Percentiles rank a stretch among this genome's conserved stretches.
phyloP scores from a whole-genome alignment of 2,113 vertebrate genomes.

The Sterrhoptilus dennistouni region DNA sequence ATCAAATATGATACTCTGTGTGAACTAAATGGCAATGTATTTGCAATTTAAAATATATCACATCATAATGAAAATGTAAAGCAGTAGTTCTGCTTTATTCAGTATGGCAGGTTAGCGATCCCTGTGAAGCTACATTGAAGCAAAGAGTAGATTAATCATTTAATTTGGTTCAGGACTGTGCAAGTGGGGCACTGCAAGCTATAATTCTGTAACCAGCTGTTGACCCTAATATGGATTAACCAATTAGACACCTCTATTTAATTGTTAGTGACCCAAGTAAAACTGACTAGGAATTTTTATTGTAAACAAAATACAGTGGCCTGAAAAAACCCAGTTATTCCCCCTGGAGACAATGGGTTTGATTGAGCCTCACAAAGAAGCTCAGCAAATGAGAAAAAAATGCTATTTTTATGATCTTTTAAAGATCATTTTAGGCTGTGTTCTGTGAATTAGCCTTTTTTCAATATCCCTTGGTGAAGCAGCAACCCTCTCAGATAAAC shows the following conservation, averaged over 20 bases:
- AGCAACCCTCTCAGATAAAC: constrained; percentile 79
- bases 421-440: constrained; percentile 75
- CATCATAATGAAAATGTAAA: constrained; percentile 99
- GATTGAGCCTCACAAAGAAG: constrained; percentile 75
- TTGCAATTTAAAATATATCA: constrained; percentile 98
- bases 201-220: constrained; percentile 87
- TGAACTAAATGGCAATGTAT: constrained; percentile 77
- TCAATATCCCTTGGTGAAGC: constrained; percentile 69
- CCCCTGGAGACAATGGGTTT: constrained; percentile 66
- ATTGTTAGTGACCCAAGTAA: constrained; percentile 83
- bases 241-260: constrained; percentile 95
- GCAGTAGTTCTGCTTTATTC: constrained; percentile 95
- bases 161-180: constrained; percentile 90
- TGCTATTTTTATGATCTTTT: not conserved
- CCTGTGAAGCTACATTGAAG: constrained; percentile 90
- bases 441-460: constrained; percentile 78
- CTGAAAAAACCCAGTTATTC: constrained; percentile 69
- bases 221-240: constrained; percentile 91
- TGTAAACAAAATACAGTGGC: constrained; percentile 71
- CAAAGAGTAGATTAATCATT: constrained; percentile 98
- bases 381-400: constrained; percentile 60
- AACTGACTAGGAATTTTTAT: constrained; percentile 80
- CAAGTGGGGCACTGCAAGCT: constrained; percentile 71
- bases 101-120: constrained; percentile 95
- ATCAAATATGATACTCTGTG: constrained; percentile 30